Evolutionary conservation across 2,888 invertebrate genomes (phyloP), one percentile per base, ranked within the genome.

Genomic region (Podabrus alpinus): DNA sequence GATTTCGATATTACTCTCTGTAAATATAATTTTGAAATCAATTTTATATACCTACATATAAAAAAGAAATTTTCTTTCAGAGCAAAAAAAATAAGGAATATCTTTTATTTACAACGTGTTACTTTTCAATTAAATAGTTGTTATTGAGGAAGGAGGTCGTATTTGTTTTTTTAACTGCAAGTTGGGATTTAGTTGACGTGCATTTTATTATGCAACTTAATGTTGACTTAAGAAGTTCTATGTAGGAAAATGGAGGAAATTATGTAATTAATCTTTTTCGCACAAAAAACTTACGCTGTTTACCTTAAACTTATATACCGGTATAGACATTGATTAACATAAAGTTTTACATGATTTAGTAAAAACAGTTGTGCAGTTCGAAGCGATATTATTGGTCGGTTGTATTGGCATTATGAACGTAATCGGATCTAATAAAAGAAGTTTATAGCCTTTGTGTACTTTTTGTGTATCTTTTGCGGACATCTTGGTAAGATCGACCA

Each of bases 381-480:
- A 29, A 29, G 5, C 29, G 29, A 29, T 29, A n/a, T 29, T 29
- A 29, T 29, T 29, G 29, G 29, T 13, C 17, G 62, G 62, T 69
- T 67, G 75, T 72, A 75, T 75, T 67, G 75, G 29, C 68, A 75
- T 72, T 72, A 75, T 66, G 61, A 72, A 75, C 72, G 69, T 75
- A 75, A 75, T 68, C 75, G 75, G 75, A 75, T 75, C 75, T 69
- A 75, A 75, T 75, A 75, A 75, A 75, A 75, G 75, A 72, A 75
- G 72, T 75, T 75, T 75, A 75, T 75, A 66, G 74, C 69, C 25
- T 75, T 75, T 72, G 75, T 75, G 75, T 75, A 75, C 68, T 78
- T 79, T 79, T 78, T 80, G 80, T 80, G 77, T 78, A 75, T 79
- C 78, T 78, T 76, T 76, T 71, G 75, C 73, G 79, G 79, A 79